Evolutionary conservation across 2,797 vertebrate genomes (phyloP).

Genomic region (Mormyrops attenuatus): DNA sequence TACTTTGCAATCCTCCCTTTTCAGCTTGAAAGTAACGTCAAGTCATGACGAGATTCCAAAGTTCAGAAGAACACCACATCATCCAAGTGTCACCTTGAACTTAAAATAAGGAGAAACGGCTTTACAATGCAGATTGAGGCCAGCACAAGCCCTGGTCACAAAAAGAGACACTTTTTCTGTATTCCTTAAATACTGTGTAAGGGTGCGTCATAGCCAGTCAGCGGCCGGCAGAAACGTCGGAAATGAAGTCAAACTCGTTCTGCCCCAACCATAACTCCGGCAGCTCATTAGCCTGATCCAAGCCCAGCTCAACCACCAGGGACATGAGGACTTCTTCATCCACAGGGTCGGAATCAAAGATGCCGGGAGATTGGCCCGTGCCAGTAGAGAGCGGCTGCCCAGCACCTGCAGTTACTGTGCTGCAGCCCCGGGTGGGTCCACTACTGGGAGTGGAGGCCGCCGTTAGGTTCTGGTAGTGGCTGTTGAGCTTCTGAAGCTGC

Average conservation of each 20-base stretch:
- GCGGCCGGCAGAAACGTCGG: constrained; percentile 66
- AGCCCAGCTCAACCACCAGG: constrained; percentile 74
- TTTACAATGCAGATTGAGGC: neutral
- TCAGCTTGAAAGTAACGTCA: neutral
- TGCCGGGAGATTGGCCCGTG: constrained; percentile 47
- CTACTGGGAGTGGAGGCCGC: constrained; percentile 19
- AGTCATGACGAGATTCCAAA: neutral
- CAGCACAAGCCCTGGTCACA: neutral
- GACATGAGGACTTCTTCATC: constrained; percentile 77
- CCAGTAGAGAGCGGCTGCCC: constrained; percentile 47
- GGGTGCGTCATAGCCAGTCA: constrained; percentile 32
- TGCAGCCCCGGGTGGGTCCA: constrained; percentile 43
- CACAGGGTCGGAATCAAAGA: constrained; percentile 70
- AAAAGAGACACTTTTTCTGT: neutral
- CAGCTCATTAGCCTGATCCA: constrained; percentile 75
- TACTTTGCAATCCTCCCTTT: neutral
- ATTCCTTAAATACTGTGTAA: neutral
- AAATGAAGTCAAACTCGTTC: constrained; percentile 76
- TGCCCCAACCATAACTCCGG: constrained; percentile 80
- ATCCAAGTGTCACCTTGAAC: neutral
- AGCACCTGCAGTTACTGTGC: constrained; percentile 32
- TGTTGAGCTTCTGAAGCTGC: constrained; percentile 77
- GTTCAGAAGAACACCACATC: neutral
- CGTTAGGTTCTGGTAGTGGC: constrained; percentile 66
- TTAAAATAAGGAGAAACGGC: neutral